Percentiles rank a stretch among this genome's conserved stretches.
These are phyloP conservation scores for Nipponia nippon DNA, from an alignment of 2,113 vertebrate genomes.

Conservation along the genomic window DNA sequence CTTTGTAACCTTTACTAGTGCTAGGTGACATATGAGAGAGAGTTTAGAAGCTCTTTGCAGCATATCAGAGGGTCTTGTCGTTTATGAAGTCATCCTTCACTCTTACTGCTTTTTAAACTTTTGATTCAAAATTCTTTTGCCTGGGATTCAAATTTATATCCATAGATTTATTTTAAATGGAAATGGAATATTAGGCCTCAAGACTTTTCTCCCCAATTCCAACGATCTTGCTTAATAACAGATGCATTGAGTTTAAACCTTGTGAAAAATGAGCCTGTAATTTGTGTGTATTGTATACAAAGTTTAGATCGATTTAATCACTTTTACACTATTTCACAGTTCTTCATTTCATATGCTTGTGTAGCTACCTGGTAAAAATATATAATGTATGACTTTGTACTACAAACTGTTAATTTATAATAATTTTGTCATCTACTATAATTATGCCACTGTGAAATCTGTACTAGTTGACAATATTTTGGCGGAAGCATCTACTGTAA, in stretches of 20 bases:
- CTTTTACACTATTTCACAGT: conserved; percentile 30
- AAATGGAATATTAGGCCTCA: neutral
- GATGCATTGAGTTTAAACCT: neutral
- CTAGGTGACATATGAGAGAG: neutral
- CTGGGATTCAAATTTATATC: neutral
- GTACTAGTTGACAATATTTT: conserved; percentile 49
- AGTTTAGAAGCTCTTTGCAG: neutral
- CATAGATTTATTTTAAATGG: neutral
- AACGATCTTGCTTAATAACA: neutral
- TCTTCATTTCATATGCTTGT: conserved; percentile 11
- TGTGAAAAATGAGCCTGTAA: neutral
- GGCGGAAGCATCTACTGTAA: conserved; percentile 49
- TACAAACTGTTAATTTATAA: conserved; percentile 66
- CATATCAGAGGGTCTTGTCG: neutral
- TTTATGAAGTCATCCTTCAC: neutral
- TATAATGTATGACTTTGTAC: conserved; percentile 44
- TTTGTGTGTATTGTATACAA: neutral
- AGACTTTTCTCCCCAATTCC: neutral
- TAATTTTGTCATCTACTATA: conserved; percentile 58
- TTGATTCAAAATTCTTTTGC: neutral
- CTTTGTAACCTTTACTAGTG: neutral
- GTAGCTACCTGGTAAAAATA: conserved; percentile 54
- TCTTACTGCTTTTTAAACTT: neutral
- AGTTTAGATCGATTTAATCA: conserved; percentile 27
- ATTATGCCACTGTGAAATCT: conserved; percentile 47